A percentile compares a stretch with the other conserved stretches of the same genome.
phyloP scores from a whole-genome alignment of 2,113 vertebrate species.

The Acrocephalus arundinaceus region DNA sequence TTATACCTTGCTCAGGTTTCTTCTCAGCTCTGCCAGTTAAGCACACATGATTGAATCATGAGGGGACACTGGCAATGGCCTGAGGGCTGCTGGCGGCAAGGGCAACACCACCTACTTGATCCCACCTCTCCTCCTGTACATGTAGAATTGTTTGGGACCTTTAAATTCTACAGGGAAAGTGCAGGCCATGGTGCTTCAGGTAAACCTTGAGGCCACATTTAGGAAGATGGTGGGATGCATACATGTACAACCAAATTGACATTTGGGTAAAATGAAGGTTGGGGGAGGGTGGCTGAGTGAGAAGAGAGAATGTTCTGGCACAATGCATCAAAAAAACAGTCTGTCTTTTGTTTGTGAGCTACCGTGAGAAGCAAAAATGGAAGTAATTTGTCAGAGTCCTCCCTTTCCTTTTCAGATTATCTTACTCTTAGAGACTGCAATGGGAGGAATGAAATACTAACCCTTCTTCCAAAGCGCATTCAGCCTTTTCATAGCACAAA shows the following conservation, averaged over 20 bases:
- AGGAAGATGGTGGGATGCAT: neutral
- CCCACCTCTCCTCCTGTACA: neutral
- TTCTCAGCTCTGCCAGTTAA: neutral
- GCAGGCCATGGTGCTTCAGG: neutral
- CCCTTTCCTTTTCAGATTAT: neutral
- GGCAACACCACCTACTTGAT: neutral
- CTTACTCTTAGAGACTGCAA: neutral
- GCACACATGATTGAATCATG: fast-evolving
- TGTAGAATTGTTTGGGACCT: fast-evolving
- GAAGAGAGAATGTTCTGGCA: neutral
- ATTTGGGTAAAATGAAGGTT: neutral
- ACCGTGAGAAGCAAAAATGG: conserved; percentile 9
- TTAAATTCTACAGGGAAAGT: neutral
- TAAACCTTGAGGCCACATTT: neutral
- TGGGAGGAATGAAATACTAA: neutral
- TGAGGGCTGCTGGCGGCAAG: neutral
- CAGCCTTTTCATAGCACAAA: neutral
- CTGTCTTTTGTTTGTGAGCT: neutral
- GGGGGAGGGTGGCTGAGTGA: neutral
- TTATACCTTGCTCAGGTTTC: neutral
- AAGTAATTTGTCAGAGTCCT: neutral
- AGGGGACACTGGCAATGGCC: neutral
- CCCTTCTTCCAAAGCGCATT: neutral
- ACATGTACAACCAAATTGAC: neutral
- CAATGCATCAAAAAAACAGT: neutral